phyloP scores from a whole-genome alignment of 1,140 invertebrate genomes.

The Glossosoma conforme region DNA sequence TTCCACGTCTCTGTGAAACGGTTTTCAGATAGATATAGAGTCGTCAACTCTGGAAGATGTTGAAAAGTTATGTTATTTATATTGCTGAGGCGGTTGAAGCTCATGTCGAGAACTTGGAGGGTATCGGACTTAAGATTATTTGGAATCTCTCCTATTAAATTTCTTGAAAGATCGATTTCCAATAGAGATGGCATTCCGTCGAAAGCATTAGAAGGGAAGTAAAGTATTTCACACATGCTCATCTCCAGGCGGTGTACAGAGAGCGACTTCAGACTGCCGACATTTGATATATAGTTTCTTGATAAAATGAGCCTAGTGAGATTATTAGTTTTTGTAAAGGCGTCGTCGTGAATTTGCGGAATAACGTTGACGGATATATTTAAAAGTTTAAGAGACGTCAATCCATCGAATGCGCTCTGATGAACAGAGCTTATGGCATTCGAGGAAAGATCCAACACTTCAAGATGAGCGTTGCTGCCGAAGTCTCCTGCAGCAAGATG shows the following conservation, averaged over 20 bases:
- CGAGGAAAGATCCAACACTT: constrained; percentile 58
- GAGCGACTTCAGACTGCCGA: constrained; percentile 52
- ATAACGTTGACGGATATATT: constrained; percentile 66
- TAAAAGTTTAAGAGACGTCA: constrained; percentile 51
- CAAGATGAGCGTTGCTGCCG: constrained; percentile 53
- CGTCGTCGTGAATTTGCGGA: constrained; percentile 48
- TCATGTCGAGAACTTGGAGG: constrained; percentile 54
- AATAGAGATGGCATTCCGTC: constrained; percentile 49
- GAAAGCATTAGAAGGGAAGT: constrained; percentile 50
- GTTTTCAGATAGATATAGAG: constrained; percentile 60
- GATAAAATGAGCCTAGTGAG: constrained; percentile 56
- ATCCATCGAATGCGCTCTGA: constrained; percentile 50
- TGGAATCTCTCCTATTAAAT: constrained; percentile 54
- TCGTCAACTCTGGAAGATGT: constrained; percentile 50
- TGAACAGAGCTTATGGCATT: constrained; percentile 56
- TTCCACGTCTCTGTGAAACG: constrained; percentile 56
- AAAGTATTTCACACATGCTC: constrained; percentile 56
- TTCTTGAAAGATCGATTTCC: constrained; percentile 54
- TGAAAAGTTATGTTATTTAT: constrained; percentile 52
- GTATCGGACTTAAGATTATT: constrained; percentile 51
- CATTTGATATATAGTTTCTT: constrained; percentile 58
- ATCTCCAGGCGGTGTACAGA: constrained; percentile 53
- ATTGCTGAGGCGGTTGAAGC: constrained; percentile 48
- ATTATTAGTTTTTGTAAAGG: constrained; percentile 50
- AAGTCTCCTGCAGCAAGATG: constrained; percentile 54